Conservation (phyloP, 2,797 vertebrate species). For the Sciurus vulgaris region DNA sequence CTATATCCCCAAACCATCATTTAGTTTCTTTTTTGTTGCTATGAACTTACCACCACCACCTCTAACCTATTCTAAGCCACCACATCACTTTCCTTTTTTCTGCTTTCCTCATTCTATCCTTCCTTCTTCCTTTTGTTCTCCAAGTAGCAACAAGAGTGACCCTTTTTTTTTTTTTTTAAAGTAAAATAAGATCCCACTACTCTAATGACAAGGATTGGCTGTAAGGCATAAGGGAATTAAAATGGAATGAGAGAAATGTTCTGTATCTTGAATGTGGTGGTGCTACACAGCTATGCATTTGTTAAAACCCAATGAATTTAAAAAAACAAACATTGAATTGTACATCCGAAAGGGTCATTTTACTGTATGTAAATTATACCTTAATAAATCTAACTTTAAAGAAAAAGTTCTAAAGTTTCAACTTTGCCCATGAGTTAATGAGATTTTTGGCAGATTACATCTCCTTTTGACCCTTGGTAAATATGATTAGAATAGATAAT, state of each 20-base stretch:
- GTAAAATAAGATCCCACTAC: neutral
- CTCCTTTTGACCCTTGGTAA: constrained; percentile 14
- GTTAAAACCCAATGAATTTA: neutral
- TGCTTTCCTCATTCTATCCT: neutral
- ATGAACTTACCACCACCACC: neutral
- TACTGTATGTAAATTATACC: neutral
- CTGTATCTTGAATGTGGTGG: neutral
- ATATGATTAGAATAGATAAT: constrained; percentile 20
- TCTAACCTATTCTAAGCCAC: neutral
- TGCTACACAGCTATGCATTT: neutral
- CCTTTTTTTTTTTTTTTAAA: neutral
- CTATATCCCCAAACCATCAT: too few species aligned
- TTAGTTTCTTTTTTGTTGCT: constrained; percentile 9
- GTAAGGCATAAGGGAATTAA: neutral
- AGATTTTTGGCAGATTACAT: constrained; percentile 52
- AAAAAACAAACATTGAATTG: neutral
- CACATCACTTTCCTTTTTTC: neutral
- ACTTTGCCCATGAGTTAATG: constrained; percentile 22
- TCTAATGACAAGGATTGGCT: neutral
- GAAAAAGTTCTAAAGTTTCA: neutral
- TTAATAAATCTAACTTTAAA: neutral
- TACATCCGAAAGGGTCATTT: neutral
- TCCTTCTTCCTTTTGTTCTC: constrained; percentile 41
- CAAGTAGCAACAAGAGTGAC: neutral
- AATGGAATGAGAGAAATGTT: neutral